These are phyloP conservation scores for Manis crassicaudata DNA, from an alignment of 2,797 vertebrate genomes.

Conservation along the genomic window DNA sequence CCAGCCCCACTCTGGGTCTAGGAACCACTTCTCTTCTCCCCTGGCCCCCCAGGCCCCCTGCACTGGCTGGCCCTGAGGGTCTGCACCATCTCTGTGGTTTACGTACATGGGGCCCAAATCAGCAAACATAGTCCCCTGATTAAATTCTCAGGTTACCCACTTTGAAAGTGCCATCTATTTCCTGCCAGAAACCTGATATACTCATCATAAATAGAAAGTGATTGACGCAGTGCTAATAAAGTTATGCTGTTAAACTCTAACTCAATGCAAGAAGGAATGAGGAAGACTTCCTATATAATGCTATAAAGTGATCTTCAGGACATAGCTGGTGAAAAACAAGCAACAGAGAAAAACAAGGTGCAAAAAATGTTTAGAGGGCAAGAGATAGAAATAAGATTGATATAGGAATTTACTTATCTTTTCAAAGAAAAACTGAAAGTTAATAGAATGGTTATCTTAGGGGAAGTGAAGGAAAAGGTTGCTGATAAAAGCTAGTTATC, in stretches of 20 bases:
- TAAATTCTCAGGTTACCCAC: background rate
- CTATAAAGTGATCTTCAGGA: background rate
- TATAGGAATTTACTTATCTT: background rate
- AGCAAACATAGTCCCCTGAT: background rate
- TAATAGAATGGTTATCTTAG: background rate
- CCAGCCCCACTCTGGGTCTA: background rate
- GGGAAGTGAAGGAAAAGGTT: background rate
- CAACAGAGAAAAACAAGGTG: background rate
- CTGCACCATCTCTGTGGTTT: background rate
- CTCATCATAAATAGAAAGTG: background rate
- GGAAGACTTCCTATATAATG: background rate
- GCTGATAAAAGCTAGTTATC: background rate
- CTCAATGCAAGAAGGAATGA: background rate
- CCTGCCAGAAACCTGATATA: background rate
- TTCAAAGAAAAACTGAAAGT: background rate
- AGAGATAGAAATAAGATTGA: background rate
- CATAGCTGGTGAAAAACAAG: background rate
- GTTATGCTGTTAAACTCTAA: background rate
- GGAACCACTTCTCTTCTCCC: background rate
- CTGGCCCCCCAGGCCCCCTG: background rate
- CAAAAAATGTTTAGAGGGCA: background rate
- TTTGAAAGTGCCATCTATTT: slow-evolving; percentile 11
- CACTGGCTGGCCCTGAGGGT: background rate
- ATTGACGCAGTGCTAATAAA: background rate
- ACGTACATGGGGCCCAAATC: background rate